Conservation (phyloP, 1,140 invertebrate species). For the Drosophila mauritiana region DNA sequence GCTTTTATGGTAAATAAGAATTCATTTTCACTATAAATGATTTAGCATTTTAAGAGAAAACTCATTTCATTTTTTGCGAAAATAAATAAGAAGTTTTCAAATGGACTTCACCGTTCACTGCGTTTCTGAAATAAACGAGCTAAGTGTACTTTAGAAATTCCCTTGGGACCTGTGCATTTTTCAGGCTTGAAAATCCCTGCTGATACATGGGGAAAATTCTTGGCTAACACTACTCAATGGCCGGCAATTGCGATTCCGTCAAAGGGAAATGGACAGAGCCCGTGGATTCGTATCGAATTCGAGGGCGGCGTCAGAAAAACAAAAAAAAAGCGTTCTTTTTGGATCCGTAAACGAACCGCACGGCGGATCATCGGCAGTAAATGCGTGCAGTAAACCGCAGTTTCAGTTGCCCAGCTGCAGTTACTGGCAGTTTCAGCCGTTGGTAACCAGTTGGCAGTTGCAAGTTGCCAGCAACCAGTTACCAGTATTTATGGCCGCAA, state of each 20-base stretch:
- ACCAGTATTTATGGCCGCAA: conserved; percentile 45
- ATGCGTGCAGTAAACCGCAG: conserved; percentile 35
- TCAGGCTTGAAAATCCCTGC: background rate
- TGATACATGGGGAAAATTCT: background rate
- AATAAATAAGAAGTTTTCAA: no score
- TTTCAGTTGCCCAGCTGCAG: conserved; percentile 13
- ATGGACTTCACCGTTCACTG: background rate
- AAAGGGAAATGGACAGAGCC: conserved; percentile 26
- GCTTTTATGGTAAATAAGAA: background rate
- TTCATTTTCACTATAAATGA: no score
- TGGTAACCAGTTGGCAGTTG: conserved; percentile 6
- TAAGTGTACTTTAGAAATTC: conserved; percentile 2
- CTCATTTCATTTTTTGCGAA: no score
- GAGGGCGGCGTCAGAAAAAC: background rate
- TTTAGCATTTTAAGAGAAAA: no score
- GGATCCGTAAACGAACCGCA: conserved; percentile 32
- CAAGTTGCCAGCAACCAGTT: conserved; percentile 2
- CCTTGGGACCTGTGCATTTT: background rate
- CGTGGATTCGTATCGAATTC: conserved; percentile 10
- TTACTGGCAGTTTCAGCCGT: conserved; percentile 1
- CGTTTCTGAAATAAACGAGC: background rate
- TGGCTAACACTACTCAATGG: conserved; percentile 23
- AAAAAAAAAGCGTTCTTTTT: background rate
- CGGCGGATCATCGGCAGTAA: conserved; percentile 22
- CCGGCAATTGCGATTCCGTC: conserved; percentile 6